A percentile compares a stretch with the other conserved stretches of the same genome.
Evolutionary conservation across 2,113 vertebrate genomes (phyloP).

Genomic region (Rhizomys pruinosus): DNA sequence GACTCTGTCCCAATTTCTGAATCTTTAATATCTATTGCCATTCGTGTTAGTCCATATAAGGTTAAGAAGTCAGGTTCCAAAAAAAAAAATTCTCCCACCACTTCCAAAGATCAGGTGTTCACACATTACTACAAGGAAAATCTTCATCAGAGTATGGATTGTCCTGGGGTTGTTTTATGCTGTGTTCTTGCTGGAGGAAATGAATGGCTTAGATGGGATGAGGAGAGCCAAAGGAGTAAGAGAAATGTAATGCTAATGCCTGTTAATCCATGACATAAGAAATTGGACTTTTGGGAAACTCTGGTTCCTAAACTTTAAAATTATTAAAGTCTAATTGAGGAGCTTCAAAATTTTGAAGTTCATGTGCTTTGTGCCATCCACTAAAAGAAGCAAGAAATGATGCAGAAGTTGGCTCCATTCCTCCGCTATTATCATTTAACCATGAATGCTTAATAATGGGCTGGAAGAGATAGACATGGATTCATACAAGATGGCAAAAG

Average conservation of each 20-base stretch:
- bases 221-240: too few species aligned
- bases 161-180: neutral
- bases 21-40: neutral
- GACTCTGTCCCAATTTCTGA: neutral
- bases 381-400: neutral
- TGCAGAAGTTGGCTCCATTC: neutral
- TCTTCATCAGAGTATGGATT: neutral
- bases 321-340: neutral
- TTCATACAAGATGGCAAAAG: neutral
- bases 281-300: neutral
- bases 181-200: neutral
- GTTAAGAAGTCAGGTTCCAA: neutral
- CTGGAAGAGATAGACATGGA: neutral
- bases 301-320: conserved; percentile 18
- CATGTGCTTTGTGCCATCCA: neutral
- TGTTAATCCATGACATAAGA: neutral
- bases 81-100: neutral
- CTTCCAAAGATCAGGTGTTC: neutral
- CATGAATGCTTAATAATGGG: neutral
- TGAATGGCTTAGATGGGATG: neutral
- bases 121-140: neutral
- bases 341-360: neutral
- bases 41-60: neutral
- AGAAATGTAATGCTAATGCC: neutral
- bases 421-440: neutral